phyloP scores from a whole-genome alignment of 2,888 invertebrate species.

The Acanthococcus lagerstroemiae region DNA sequence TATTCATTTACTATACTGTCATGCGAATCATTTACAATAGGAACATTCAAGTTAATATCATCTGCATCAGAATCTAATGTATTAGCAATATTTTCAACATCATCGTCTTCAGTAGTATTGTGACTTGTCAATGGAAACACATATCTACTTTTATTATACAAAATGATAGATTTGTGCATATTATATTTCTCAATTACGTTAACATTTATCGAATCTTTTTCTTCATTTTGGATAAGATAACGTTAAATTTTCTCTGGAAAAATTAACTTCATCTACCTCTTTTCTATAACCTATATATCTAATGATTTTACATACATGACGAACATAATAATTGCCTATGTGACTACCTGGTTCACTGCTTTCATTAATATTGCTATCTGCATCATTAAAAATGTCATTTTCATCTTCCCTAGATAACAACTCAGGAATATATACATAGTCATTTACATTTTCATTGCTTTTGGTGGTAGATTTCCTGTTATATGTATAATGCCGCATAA shows the following conservation, averaged over 20 bases:
- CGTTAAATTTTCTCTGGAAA: constrained; percentile 36
- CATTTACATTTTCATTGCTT: not conserved
- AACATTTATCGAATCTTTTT: constrained; percentile 34
- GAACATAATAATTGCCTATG: not conserved
- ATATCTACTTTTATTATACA: too few relatives aligned
- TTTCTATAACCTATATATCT: constrained; percentile 21
- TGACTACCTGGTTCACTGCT: not conserved
- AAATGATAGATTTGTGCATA: too few relatives aligned
- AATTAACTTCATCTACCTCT: constrained; percentile 33
- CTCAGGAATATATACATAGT: not conserved
- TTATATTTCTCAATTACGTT: not conserved
- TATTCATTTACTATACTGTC: not conserved
- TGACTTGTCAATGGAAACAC: too few relatives aligned
- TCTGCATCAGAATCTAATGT: too few relatives aligned
- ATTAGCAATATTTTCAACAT: too few relatives aligned
- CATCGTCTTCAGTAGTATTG: too few relatives aligned
- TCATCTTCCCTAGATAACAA: too few relatives aligned
- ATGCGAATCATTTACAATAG: not conserved
- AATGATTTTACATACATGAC: not conserved
- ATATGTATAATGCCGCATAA: constrained; percentile 36
- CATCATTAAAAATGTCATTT: not conserved
- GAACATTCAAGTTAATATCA: too few relatives aligned
- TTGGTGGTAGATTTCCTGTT: not conserved
- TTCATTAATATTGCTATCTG: not conserved
- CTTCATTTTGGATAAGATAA: constrained; percentile 36